Conservation (phyloP, 2,797 vertebrate genomes). For the Labroides dimidiatus region DNA sequence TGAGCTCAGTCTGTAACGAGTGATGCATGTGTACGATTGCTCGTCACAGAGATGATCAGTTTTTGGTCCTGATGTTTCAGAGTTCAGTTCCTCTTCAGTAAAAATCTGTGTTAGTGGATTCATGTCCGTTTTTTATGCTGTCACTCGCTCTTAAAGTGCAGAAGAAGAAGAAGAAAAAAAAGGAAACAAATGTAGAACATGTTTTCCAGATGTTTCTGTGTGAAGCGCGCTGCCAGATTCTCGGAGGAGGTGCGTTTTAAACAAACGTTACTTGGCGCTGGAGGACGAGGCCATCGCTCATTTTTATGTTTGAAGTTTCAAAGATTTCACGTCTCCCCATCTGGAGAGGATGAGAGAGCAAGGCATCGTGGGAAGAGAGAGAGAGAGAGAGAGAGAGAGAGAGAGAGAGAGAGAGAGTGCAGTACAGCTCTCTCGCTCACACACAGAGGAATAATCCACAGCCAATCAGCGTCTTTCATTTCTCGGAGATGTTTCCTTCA, state of each 20-base stretch:
- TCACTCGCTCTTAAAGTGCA: conserved; percentile 49
- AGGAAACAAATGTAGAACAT: conserved; percentile 61
- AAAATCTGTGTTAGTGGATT: conserved; percentile 1
- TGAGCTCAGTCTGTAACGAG: no score
- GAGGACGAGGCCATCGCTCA: conserved; percentile 72
- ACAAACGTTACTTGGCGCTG: conserved; percentile 74
- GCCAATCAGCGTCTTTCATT: neutral
- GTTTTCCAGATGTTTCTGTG: conserved; percentile 81
- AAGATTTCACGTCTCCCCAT: conserved; percentile 68
- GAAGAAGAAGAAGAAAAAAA: conserved; percentile 15
- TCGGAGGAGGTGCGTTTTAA: conserved; percentile 82
- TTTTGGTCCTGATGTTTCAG: neutral
- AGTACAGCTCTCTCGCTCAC: conserved; percentile 16
- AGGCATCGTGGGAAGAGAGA: conserved; percentile 68
- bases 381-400: conserved; percentile 37
- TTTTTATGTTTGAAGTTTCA: conserved; percentile 78
- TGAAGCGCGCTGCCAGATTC: conserved; percentile 73
- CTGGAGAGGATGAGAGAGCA: conserved; percentile 65
- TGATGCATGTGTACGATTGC: no score
- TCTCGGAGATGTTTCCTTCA: neutral
- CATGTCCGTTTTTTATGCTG: conserved; percentile 44
- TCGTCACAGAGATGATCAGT: no score
- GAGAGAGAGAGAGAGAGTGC: no score
- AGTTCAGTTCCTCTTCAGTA: neutral
- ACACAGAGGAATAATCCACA: neutral